Evolutionary conservation across 2,888 invertebrate genomes (phyloP).

Genomic region (Acleris emargana): DNA sequence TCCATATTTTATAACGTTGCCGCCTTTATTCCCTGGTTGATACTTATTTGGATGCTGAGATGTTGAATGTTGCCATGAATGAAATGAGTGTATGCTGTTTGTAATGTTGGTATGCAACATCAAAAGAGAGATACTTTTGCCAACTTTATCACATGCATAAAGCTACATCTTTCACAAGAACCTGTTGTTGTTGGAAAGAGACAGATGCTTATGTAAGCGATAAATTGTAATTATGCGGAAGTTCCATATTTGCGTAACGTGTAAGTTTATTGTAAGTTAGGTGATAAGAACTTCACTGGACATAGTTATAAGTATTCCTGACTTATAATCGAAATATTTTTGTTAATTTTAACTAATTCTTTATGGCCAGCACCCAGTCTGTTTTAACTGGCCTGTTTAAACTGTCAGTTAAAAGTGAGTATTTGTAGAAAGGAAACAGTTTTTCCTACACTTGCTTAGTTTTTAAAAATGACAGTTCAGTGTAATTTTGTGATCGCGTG

Average conservation of each 20-base stretch:
- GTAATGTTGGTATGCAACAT: conserved; percentile 43
- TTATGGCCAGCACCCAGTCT: neutral
- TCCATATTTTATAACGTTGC: no score
- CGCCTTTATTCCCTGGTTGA: conserved; percentile 11
- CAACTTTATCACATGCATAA: neutral
- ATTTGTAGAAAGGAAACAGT: no score
- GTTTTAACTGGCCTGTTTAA: no score
- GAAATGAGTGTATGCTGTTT: conserved; percentile 26
- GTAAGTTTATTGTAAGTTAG: conserved; percentile 53
- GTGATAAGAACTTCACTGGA: conserved; percentile 55
- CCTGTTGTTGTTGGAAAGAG: no score
- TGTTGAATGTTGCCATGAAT: conserved; percentile 38
- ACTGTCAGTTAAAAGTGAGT: no score
- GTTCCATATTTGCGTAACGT: neutral
- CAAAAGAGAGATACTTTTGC: conserved; percentile 39
- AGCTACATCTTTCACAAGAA: neutral
- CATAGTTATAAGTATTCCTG: conserved; percentile 43
- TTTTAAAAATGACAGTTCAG: no score
- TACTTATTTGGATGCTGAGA: conserved; percentile 37
- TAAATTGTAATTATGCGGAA: conserved; percentile 31
- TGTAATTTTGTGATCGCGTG: no score
- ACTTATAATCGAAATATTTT: conserved; percentile 29
- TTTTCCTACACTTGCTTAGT: no score
- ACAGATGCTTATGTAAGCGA: conserved; percentile 11
- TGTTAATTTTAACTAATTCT: conserved; percentile 7